phyloP scores from a whole-genome alignment of 2,113 vertebrate genomes.

The Xerus inauris region DNA sequence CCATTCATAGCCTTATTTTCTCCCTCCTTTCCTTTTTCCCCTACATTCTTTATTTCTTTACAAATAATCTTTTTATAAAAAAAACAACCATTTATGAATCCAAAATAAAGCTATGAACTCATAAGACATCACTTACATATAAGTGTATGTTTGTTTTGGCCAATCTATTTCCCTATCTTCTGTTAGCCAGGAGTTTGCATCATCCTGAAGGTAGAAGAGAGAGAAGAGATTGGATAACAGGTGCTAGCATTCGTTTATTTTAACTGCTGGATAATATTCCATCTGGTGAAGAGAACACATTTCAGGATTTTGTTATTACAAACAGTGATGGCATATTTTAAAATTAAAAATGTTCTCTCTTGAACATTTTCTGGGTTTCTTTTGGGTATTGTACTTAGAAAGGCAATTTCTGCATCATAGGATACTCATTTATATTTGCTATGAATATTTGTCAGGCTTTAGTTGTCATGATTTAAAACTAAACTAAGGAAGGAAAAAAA shows the following conservation, averaged over 20 bases:
- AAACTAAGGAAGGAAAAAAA: background rate
- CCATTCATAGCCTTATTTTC: background rate
- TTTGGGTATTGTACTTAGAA: background rate
- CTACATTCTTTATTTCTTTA: no score
- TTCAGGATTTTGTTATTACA: background rate
- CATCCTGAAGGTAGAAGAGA: background rate
- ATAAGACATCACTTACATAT: background rate
- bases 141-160: background rate
- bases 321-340: background rate
- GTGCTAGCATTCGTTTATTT: background rate
- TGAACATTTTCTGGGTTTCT: background rate
- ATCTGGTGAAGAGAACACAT: background rate
- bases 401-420: background rate
- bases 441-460: conserved; percentile 19
- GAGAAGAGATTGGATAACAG: background rate
- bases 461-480: background rate
- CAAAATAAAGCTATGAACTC: background rate
- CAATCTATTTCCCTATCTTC: background rate
- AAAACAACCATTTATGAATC: background rate
- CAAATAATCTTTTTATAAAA: background rate
- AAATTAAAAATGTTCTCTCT: conserved; percentile 16
- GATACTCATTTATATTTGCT: background rate
- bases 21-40: background rate
- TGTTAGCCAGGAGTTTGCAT: background rate
- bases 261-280: background rate